Base-by-base conservation (phyloP, 1,140 invertebrate species). In the Caenorhabditis remanei region DNA sequence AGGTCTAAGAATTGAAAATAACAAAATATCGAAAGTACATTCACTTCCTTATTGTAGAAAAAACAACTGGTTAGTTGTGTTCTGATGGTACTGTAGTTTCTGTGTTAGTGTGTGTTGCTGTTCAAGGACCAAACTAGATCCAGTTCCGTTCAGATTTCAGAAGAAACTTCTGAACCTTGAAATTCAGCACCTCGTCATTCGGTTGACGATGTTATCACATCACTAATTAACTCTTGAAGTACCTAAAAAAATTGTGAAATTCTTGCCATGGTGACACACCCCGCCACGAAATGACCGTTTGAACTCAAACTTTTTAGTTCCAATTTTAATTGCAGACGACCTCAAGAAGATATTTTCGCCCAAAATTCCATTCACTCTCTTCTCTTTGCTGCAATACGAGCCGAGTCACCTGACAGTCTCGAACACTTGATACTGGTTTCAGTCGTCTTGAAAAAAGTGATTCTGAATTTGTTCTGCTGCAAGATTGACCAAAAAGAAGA, bases 401-500 rank as follows among this genome's bases (percentile, higher is more conserved):
- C 40, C 65, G 5, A 71, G 65, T 71, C 65, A 71, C 65, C 65
- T 71, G 65, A 71, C 65, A 46, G 19, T 43, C 65, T 71, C 65
- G 65, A 71, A 71, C 65, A 71, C 65, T 71, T 71, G 40, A 71
- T 71, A 71, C 65, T 71, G 65, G 65, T 71, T 71, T 71, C 65
- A 71, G 65, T 71, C 14, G 8, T 16, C 40, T 43, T 43, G 6
- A 71, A 71, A 43, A 16, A 40, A 40, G 24, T 13, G 56, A 58
- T 9, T 63, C 61, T 71, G 41, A 71, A 71, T 71, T 46, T 71
- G 40, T 40, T 63, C 61, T 63, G 61, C 21, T 63, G 61, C 21
- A 63, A 63, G 61, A 46, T 71, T 71, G 41, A 71, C 4, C 14
- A 40, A 46, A 11, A 71, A 46, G 14, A 8, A 7, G 19, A 6